These are phyloP conservation scores for Sarcophaga peregrina DNA, from an alignment of 1,140 invertebrate species.

Conservation along the genomic window DNA sequence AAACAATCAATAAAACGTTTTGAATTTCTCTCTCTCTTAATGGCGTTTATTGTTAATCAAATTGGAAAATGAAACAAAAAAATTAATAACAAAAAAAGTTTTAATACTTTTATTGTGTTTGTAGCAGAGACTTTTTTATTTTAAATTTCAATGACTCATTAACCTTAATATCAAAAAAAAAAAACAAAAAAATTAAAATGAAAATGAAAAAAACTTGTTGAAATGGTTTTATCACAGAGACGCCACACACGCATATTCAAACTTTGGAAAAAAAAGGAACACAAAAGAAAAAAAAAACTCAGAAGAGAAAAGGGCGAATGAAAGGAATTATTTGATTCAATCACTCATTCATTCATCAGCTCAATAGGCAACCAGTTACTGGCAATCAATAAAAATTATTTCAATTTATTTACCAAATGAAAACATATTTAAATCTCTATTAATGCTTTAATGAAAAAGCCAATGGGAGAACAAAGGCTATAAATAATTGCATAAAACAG, in stretches of 20 bases:
- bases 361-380: not conserved
- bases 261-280: too few species aligned
- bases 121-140: not conserved
- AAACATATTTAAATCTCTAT: not conserved
- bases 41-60: slow-evolving; percentile 13
- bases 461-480: too few species aligned
- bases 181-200: too few species aligned
- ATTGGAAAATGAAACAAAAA: not conserved
- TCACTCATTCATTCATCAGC: not conserved
- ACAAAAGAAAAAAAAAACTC: too few species aligned
- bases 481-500: not conserved
- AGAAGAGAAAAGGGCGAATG: too few species aligned
- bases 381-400: not conserved
- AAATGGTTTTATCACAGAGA: too few species aligned
- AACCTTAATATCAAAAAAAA: slow-evolving; percentile 11
- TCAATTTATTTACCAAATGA: not conserved
- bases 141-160: slow-evolving; percentile 35
- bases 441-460: too few species aligned
- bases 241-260: too few species aligned
- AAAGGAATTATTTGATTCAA: too few species aligned
- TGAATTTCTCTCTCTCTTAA: slow-evolving; percentile 3
- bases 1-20: slow-evolving; percentile 19
- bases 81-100: too few species aligned
- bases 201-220: too few species aligned
- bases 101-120: not conserved